phyloP scores from a whole-genome alignment of 2,797 vertebrate genomes.

The Notamacropus eugenii region DNA sequence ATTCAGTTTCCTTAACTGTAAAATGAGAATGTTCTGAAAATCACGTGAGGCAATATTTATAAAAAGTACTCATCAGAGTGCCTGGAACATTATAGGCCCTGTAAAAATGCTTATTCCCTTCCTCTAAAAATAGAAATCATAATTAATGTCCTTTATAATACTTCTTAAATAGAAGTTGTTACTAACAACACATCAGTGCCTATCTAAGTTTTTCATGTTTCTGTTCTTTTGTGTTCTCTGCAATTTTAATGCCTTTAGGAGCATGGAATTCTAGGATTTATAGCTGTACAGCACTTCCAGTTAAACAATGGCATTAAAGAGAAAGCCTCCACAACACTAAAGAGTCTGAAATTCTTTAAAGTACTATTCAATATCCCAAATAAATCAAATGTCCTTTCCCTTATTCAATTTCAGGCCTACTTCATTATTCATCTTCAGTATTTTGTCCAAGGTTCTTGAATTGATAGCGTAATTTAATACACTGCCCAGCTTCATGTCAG shows the following conservation, averaged over 20 bases:
- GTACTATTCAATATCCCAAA: neutral
- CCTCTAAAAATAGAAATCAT: neutral
- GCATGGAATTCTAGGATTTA: neutral
- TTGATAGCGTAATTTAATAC: neutral
- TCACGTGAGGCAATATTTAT: neutral
- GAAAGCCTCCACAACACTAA: neutral
- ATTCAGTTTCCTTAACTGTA: neutral
- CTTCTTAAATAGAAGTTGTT: neutral
- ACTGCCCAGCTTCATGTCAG: neutral
- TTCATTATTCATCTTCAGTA: neutral
- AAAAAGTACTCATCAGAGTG: neutral
- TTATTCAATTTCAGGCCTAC: neutral
- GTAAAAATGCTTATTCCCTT: neutral
- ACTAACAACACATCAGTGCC: neutral
- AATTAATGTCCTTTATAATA: neutral
- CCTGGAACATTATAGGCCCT: neutral
- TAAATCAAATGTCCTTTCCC: neutral
- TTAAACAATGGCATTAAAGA: neutral
- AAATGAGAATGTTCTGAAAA: neutral
- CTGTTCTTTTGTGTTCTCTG: neutral
- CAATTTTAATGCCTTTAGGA: neutral
- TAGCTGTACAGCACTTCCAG: neutral
- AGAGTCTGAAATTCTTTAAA: neutral
- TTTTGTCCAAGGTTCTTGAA: neutral
- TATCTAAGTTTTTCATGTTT: neutral